Evolutionary conservation across 2,113 vertebrate species (phyloP).

Genomic region (Rhegmatorhina hoffmannsi): DNA sequence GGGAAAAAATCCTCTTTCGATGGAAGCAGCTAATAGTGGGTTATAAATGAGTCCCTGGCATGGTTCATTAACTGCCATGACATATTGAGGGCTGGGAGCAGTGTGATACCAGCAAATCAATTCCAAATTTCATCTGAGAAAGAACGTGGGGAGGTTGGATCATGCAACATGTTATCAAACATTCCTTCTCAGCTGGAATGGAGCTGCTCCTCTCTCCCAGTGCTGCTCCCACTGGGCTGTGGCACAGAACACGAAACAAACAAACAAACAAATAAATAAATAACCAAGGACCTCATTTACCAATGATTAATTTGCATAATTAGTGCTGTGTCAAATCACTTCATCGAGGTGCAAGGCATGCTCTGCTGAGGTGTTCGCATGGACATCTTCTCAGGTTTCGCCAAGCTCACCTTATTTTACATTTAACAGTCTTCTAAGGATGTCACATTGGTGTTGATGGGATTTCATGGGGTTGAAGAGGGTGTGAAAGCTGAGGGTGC

Average conservation of each 20-base stretch:
- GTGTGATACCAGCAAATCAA: slow-evolving; percentile 22
- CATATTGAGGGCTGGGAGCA: neutral
- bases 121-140: neutral
- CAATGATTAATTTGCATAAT: slow-evolving; percentile 61
- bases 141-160: neutral
- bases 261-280: slow-evolving; percentile 24
- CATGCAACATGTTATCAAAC: neutral
- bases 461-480: neutral
- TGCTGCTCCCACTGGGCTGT: neutral
- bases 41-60: slow-evolving; percentile 5
- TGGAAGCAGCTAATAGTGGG: neutral
- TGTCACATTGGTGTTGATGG: accelerated
- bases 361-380: neutral
- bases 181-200: neutral
- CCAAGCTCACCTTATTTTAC: neutral
- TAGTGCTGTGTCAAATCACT: neutral
- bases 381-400: neutral
- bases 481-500: neutral
- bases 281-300: neutral
- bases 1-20: neutral
- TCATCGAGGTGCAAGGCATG: neutral
- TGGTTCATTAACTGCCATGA: neutral
- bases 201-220: neutral
- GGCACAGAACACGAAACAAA: neutral
- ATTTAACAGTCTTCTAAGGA: accelerated